Evolutionary conservation across 2,888 invertebrate genomes (phyloP), one percentile per base, ranked within the genome.

Genomic region (Clivina fossor): DNA sequence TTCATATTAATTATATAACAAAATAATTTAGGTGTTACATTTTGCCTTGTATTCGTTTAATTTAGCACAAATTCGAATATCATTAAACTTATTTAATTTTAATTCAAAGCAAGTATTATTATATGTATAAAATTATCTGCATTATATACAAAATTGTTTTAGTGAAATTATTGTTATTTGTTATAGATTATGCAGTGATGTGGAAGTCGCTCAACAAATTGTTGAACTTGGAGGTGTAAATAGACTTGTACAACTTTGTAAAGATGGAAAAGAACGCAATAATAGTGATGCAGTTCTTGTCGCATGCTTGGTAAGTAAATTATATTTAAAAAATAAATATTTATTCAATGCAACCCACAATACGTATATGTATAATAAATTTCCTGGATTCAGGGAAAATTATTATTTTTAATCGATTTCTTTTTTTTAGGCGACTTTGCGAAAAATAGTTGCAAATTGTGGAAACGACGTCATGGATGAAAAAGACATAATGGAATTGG

Each of bases 401-500:
- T 24, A 26, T 48, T 44, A 11, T 46, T 41, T 20, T 53, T 58
- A 15, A 24, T 56, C 46, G 51, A 16, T 38, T 53, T 49, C 24
- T 58, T 64, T 64, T 67, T 74, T 74, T 7, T 68, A 84, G 84
- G 84, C 84, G 57, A 82, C 84, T 11, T 72, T 85, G 56, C 71
- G 84, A 28, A 84, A 85, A 73, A 80, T 85, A 58, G 77, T 79
- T 26, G 76, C 80, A 32, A 71, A 76, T 32, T 81, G 81, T 67
- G 81, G 81, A 20, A 72, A 71, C 35, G 75, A 78, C 38, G 76
- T 80, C 13, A 73, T 80, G 47, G 72, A 75, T 61, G 70, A 74
- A 56, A 70, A 82, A 61, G 86, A 89, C 64, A 81, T 86, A 2
- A 81, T 84, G 54, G 88, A 90, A 64, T 78, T 90, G 70, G 81